phyloP scores from a whole-genome alignment of 2,113 vertebrate genomes.

The Hyperopisus bebe region DNA sequence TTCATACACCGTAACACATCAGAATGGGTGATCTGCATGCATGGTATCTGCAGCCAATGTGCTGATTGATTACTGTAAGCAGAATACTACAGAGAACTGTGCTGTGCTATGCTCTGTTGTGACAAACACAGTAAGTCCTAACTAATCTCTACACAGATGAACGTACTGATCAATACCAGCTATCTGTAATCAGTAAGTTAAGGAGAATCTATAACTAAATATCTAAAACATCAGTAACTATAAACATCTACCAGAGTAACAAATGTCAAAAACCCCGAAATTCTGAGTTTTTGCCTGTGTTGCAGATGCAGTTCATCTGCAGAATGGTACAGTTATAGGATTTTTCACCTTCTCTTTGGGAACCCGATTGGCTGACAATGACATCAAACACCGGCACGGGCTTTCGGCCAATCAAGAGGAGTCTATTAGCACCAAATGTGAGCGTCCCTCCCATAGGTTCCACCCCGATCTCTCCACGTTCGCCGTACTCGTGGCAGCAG shows the following conservation, averaged over 20 bases:
- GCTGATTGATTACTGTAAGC: neutral
- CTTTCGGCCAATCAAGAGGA: conserved; percentile 50
- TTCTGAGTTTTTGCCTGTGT: neutral
- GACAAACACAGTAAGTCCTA: neutral
- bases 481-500: conserved; percentile 44
- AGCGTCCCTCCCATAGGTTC: conserved; percentile 29
- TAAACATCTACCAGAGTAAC: neutral
- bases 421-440: conserved; percentile 50
- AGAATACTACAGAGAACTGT: neutral
- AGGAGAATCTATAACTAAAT: neutral
- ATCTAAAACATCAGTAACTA: neutral
- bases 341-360: conserved; percentile 11
- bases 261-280: neutral
- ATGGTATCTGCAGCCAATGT: neutral
- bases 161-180: neutral
- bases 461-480: conserved; percentile 32
- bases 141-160: neutral
- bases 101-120: neutral
- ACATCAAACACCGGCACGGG: conserved; percentile 34
- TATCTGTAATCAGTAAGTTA: neutral
- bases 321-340: neutral
- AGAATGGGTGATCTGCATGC: neutral
- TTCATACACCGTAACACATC: neutral
- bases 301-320: neutral
- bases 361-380: conserved; percentile 18